Evolutionary conservation across 2,888 invertebrate genomes (phyloP), one percentile per base, ranked within the genome.

Genomic region (Rotaria sp.): DNA sequence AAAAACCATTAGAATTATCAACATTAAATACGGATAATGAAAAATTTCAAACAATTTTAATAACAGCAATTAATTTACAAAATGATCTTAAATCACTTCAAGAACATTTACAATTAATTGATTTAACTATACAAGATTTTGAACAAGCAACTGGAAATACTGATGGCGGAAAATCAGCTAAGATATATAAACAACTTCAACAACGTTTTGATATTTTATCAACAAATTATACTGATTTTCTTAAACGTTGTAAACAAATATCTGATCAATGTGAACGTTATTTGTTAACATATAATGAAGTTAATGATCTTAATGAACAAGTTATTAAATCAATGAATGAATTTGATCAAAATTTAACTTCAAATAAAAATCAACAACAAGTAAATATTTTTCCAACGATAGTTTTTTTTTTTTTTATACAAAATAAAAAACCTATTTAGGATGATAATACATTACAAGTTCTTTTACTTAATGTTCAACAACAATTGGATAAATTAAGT

Each of bases 401-500:
- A 50, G 15, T 21, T 38, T 35, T 38, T 45, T 21, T 41, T 41
- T 26, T 26, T 41, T 3, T 52, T 24, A 3, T 7, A 24, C 5
- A 18, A 41, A 24, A 41, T 38, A 18, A 1, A 1, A 30, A 2
- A 3, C 21, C 1, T 26, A 3, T 45, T 45, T 67, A 67, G 67
- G 21, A 80, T 80, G n/a, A 80, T 45, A 45, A 80, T 45, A 45
- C 15, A 41, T n/a, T 80, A 15, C 80, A 80, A 80, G 26, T 80
- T 26, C n/a, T 41, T n/a, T 45, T 80, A 45, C n/a, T 80, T 15
- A 80, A 80, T 45, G 26, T 41, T n/a, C 80, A 80, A 80, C 80
- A 80, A 45, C 80, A 80, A 1, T 45, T 80, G 45, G 80, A 80
- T 45, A 80, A 80, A 80, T 45, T 80, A 41, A 24, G 45, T 80